phyloP scores from a whole-genome alignment of 2,797 vertebrate genomes.

The Eidolon dupreanum region DNA sequence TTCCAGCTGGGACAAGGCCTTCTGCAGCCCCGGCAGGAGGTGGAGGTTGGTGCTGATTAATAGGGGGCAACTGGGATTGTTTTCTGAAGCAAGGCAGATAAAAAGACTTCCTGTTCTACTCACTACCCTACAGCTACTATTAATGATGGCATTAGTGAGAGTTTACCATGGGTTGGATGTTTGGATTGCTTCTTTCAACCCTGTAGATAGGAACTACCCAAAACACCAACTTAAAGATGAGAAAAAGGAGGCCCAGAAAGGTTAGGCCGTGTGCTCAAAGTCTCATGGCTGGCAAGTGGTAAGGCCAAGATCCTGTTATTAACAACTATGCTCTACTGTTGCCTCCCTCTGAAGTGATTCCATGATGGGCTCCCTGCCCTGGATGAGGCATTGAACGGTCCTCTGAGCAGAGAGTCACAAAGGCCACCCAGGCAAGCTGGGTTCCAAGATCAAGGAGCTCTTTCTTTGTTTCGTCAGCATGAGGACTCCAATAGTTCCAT shows the following conservation, averaged over 20 bases:
- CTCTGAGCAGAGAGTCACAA: conserved; percentile 8
- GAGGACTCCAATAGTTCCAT: neutral
- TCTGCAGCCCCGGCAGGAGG: neutral
- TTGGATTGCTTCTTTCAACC: neutral
- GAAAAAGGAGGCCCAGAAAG: neutral
- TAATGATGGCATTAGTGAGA: neutral
- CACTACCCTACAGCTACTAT: neutral
- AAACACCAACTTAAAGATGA: neutral
- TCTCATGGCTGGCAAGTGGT: neutral
- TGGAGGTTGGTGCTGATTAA: neutral
- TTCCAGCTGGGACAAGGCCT: neutral
- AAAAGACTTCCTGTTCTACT: neutral
- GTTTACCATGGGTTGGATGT: neutral
- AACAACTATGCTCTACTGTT: neutral
- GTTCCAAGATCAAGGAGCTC: neutral
- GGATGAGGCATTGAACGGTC: too few relatives aligned
- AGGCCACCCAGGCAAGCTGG: neutral
- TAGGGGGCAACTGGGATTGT: neutral
- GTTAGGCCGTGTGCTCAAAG: neutral
- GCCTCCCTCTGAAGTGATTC: neutral
- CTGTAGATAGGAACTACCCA: neutral
- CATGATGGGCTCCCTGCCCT: neutral
- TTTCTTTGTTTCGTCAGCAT: neutral
- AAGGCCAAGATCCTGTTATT: neutral
- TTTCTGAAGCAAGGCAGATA: neutral